Evolutionary conservation across 2,797 vertebrate species (phyloP), one percentile per base, ranked within the genome.

Genomic region (Otus scops): DNA sequence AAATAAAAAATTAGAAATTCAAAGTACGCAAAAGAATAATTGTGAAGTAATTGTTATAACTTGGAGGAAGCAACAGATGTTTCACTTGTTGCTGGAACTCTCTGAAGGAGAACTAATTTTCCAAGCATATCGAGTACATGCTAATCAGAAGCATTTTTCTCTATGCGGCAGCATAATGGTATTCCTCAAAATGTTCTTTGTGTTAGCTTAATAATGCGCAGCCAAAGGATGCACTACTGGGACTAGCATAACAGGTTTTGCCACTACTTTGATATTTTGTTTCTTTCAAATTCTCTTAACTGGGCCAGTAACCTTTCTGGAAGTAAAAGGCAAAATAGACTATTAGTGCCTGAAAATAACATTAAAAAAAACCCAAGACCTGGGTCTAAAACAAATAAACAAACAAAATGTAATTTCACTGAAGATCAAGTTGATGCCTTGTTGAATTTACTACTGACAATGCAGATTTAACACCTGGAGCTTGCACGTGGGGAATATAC

Each of bases 131-230:
- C 10, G 0, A 88, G 69, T 89, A 81, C 59, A 77, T 92, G 87
- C 73, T 95, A 92, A 96, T 97, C 87, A 93, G 85, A 48, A 83
- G 43, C 75, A 61, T 83, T 96, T 88, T 92, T 93, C 86, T 94
- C 73, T 75, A 12, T 88, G 85, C 65, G 51, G 76, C 61, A 81
- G 57, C 65, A 48, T 89, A 76, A 87, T 84, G 61, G 38, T 65
- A 63, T 88, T 88, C 82, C 56, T 88, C 65, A 84, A 89, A 91
- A 85, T 65, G 47, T 61, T 89, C 41, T 85, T 93, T 94, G 53
- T 93, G 69, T 86, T 88, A 24, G 50, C 79, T 50, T 85, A 80
- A 54, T 64, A 91, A 75, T 36, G 57, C 75, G 75, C 45, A 88
- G 69, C 79, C 79, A 47, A 68, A 81, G 38, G 69, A 47, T 45